Conservation (phyloP, 2,888 invertebrate genomes). For the Loripinus fragilis region DNA sequence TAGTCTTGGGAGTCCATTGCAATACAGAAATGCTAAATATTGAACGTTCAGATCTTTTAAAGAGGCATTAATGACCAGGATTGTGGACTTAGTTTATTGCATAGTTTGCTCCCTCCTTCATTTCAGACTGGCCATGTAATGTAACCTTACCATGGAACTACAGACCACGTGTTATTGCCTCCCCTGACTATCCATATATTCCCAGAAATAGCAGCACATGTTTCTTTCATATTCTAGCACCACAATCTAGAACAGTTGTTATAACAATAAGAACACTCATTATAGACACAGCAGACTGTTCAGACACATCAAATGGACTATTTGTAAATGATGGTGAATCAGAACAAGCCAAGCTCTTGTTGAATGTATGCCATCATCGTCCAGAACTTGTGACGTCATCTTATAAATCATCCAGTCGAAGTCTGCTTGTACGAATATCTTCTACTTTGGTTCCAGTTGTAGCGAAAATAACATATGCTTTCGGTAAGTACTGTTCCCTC, state of each 20-base stretch:
- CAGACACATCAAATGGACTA: not conserved
- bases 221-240: constrained; percentile 18
- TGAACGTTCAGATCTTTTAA: no score
- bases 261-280: constrained; percentile 17
- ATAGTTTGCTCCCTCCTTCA: not conserved
- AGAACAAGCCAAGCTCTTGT: not conserved
- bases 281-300: constrained; percentile 1
- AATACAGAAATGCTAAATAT: no score
- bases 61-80: no score
- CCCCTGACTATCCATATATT: constrained; percentile 27
- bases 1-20: no score
- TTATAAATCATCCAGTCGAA: not conserved
- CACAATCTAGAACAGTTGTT: constrained; percentile 6
- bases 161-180: constrained; percentile 30
- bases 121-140: constrained; percentile 47
- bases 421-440: not conserved
- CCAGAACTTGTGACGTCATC: constrained; percentile 4
- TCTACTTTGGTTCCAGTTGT: not conserved
- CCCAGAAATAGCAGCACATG: not conserved
- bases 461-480: constrained; percentile 12
- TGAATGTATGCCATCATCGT: not conserved
- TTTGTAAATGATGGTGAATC: constrained; percentile 20
- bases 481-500: not conserved
- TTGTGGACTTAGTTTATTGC: no score
- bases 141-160: constrained; percentile 42